These are phyloP conservation scores for Mamestra brassicae DNA, from an alignment of 2,888 invertebrate species.

Conservation along the genomic window DNA sequence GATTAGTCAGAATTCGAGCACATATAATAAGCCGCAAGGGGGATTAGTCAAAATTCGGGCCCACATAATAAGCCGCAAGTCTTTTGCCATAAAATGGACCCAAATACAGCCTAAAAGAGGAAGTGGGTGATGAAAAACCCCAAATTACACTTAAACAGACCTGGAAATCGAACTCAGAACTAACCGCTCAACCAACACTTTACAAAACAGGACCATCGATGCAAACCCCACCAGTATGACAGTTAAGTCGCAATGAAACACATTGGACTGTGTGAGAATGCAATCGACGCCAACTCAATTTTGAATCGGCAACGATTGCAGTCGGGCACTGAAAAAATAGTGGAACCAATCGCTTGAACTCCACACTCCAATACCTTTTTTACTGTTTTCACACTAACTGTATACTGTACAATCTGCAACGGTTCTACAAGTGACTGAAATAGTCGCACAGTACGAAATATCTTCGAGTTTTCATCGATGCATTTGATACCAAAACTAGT, in stretches of 20 bases:
- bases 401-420: neutral
- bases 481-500: too few species aligned
- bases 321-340: neutral
- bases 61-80: too few species aligned
- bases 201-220: too few species aligned
- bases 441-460: neutral
- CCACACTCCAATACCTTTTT: neutral
- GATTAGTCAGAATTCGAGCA: too few species aligned
- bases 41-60: too few species aligned
- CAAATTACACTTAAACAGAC: too few species aligned
- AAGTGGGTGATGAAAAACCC: too few species aligned
- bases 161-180: too few species aligned
- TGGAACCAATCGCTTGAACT: constrained; percentile 20
- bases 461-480: neutral
- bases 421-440: neutral
- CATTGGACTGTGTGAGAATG: neutral
- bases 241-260: constrained; percentile 2
- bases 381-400: neutral
- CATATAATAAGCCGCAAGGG: too few species aligned
- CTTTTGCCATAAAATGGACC: too few species aligned
- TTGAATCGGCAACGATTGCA: constrained; percentile 17
- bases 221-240: neutral
- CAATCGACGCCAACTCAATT: constrained; percentile 23
- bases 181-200: too few species aligned
- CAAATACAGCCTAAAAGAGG: too few species aligned